These are phyloP conservation scores for Pterophyllum scalare DNA, from an alignment of 2,113 vertebrate genomes.

Conservation along the genomic window DNA sequence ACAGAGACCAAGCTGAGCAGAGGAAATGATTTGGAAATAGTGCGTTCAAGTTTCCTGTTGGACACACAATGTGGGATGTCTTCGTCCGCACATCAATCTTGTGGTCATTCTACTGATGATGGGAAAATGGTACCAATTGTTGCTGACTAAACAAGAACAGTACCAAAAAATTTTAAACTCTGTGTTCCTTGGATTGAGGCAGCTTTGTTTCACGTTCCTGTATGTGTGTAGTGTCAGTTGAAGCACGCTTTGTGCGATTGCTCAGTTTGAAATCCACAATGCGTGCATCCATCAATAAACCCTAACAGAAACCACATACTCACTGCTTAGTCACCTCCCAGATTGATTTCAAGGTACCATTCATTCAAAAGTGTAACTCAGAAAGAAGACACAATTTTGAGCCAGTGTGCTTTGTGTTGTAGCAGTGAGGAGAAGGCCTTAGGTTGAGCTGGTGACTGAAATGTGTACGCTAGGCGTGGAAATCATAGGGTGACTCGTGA, in stretches of 20 bases:
- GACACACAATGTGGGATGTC: conserved; percentile 24
- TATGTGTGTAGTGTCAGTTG: not conserved
- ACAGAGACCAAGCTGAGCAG: conserved; percentile 33
- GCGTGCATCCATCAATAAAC: conserved; percentile 4
- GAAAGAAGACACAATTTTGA: conserved; percentile 49
- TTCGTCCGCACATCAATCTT: not conserved
- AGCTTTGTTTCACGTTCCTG: not conserved
- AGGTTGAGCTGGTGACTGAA: conserved; percentile 31
- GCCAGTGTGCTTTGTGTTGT: conserved; percentile 28
- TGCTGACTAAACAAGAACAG: conserved; percentile 23
- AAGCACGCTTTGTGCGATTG: not conserved
- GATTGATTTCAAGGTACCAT: conserved; percentile 44
- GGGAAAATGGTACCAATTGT: conserved; percentile 17
- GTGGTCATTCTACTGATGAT: conserved; percentile 3
- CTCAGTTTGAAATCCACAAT: not conserved
- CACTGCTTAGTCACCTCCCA: conserved; percentile 31
- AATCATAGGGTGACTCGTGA: too few species aligned
- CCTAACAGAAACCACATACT: conserved; percentile 42
- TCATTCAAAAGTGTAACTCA: conserved; percentile 48
- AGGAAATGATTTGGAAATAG: conserved; percentile 67
- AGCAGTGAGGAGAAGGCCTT: conserved; percentile 16
- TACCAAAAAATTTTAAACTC: not conserved
- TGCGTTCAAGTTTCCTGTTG: conserved; percentile 44
- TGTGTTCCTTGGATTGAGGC: not conserved
- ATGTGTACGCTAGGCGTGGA: conserved; percentile 11